Evolutionary conservation across 2,113 vertebrate genomes (phyloP).

Genomic region (Symphodus melops): DNA sequence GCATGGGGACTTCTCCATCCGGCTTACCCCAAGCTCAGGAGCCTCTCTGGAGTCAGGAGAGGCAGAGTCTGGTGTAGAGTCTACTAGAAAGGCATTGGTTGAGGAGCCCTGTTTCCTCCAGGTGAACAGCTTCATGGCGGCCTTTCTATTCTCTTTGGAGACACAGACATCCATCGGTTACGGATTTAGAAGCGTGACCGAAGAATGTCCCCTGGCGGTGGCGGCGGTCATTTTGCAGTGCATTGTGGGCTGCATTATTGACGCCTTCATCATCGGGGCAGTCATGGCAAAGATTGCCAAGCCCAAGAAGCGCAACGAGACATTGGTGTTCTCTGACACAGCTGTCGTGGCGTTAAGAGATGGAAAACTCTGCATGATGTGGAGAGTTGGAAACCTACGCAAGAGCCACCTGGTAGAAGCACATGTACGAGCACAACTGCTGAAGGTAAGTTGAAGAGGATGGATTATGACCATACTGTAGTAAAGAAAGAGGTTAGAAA

Average conservation of each 20-base stretch:
- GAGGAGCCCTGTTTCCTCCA: conserved; percentile 88
- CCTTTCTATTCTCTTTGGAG: conserved; percentile 93
- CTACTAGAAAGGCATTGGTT: conserved; percentile 59
- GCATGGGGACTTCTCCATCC: conserved; percentile 87
- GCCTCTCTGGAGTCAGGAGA: conserved; percentile 58
- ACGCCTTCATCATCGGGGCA: conserved; percentile 93
- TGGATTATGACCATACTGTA: conserved; percentile 1
- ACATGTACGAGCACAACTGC: conserved; percentile 89
- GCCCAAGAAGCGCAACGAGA: conserved; percentile 95
- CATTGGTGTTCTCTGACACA: conserved; percentile 88
- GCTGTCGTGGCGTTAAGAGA: conserved; percentile 91
- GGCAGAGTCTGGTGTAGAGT: conserved; percentile 56
- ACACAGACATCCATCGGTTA: conserved; percentile 95
- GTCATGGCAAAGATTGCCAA: conserved; percentile 95
- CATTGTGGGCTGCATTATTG: conserved; percentile 92
- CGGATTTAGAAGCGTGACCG: conserved; percentile 91
- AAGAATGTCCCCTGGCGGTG: conserved; percentile 92
- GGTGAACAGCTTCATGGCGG: conserved; percentile 91
- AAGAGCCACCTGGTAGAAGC: conserved; percentile 93
- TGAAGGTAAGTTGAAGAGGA: conserved; percentile 81
- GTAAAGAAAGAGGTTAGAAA: conserved; percentile 15
- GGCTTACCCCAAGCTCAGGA: conserved; percentile 68
- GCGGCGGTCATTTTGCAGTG: conserved; percentile 92
- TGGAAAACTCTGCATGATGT: conserved; percentile 92
- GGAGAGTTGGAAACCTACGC: conserved; percentile 91